Evolutionary conservation across 2,888 invertebrate species (phyloP), one percentile per base, ranked within the genome.

Genomic region (Drosophila rubida): DNA sequence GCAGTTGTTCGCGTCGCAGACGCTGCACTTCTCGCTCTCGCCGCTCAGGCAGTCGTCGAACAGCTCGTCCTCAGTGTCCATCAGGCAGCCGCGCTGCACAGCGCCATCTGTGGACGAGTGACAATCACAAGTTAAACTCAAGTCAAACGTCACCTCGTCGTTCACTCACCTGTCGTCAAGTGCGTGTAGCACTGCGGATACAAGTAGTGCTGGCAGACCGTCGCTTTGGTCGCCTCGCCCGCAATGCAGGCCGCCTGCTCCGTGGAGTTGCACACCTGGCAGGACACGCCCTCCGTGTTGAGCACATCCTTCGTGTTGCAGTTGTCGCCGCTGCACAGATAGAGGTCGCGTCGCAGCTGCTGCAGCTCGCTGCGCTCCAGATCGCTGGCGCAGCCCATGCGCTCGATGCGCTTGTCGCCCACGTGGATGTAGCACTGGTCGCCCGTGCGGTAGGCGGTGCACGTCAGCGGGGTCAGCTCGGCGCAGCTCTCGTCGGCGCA

Each of bases 381-480:
- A 39, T 90, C 90, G 37, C 88, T 90, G 39, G 69, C 78, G 58
- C 91, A 90, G 7, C 90, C 91, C 89, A 90, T 89, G 55, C 75
- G 75, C 46, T 64, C 57, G 14, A 88, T 64, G 13, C 25, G 45
- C 0, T 0, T 9, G 2, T 78, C 84, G 5, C 73, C 78, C 48
- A 90, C 91, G 44, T 85, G 78, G 4, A 88, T 88, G 22, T 79
- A 89, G 61, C 90, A 90, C 57, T 80, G 76, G 61, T 90, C 90
- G 7, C 71, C 66, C 2, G 74, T 69, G 4, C 90, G 82, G 39
- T 81, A 89, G 0, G 85, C 62, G 1, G 80, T 55, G 30, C 90
- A 91, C 0, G 54, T 54, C n/a, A 69, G 46, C 0, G 78, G 48
- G 0, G 7, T 49, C 0, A 78, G 8, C 0, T 60, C 63, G 0